Base-by-base conservation (phyloP, 2,797 vertebrate genomes). In the Micromesistius poutassou region DNA sequence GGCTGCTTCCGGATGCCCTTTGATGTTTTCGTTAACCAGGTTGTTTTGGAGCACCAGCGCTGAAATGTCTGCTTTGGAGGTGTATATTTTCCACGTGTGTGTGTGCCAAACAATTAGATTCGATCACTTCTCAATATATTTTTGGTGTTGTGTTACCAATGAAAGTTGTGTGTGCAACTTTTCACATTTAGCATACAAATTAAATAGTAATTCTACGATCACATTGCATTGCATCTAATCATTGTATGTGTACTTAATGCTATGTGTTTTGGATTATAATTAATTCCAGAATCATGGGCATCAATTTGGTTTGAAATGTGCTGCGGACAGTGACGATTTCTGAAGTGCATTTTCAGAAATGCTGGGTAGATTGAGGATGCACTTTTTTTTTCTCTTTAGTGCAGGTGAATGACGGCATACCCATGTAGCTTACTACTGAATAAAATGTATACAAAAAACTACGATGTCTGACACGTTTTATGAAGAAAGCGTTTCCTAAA, bases 1-100 rank as follows among this genome's bases (percentile, higher is more conserved):
- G 62, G 62, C 25, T n/a, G 55, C 55, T 62, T n/a, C 55, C 55
- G 55, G 62, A 68, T 68, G 62, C 62, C 25, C 62, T 68, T 68
- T 28, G 3, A 68, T 19, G 62, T 28, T 28, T 28, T 28, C 9
- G 8, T 28, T 12, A 68, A 25, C 62, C 25, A 28, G 62, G n/a
- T 68, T 28, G 62, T 25, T 28, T 28, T 68, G 2, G 22, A 62
- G 55, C 22, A 5, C 55, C 55, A 25, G 55, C 22, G 22, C 55
- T 13, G n/a, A 62, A 62, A 62, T 22, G 12, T 62, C 62, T 68
- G 62, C 62, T 68, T 68, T 68, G 25, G 8, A 4, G n/a, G 62
- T 68, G 25, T 68, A 6, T 68, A n/a, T 68, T 7, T 68, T 68
- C n/a, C n/a, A n/a, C 25, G 62, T 66, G 25, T 28, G 7, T 10